phyloP scores from a whole-genome alignment of 2,888 invertebrate species.

The Aradus depressus region DNA sequence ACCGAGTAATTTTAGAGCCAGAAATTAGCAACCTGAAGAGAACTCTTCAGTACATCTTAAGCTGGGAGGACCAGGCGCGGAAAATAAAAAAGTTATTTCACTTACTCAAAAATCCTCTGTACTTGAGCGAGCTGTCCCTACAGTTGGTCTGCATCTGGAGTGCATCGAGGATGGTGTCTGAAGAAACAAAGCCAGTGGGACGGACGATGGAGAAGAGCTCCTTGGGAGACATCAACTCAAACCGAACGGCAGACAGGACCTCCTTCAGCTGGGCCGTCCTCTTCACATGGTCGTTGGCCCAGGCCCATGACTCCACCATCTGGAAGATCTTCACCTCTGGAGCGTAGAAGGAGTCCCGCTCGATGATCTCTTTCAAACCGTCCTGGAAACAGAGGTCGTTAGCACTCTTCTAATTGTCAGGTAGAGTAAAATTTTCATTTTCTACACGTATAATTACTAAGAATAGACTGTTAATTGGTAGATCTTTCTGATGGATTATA shows the following conservation, averaged over 20 bases:
- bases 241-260: conserved; percentile 38
- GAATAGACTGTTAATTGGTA: background rate
- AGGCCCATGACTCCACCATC: conserved; percentile 78
- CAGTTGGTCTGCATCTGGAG: conserved; percentile 76
- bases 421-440: background rate
- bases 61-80: too few relatives aligned
- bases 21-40: too few relatives aligned
- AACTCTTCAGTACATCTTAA: too few relatives aligned
- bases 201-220: conserved; percentile 83
- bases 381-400: conserved; percentile 39
- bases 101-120: conserved; percentile 69
- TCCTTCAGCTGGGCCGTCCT: conserved; percentile 16
- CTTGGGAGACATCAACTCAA: conserved; percentile 77
- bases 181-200: conserved; percentile 71
- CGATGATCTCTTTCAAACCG: conserved; percentile 73
- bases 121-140: conserved; percentile 64
- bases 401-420: background rate
- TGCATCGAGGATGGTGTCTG: conserved; percentile 88
- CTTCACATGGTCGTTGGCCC: conserved; percentile 51
- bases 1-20: too few relatives aligned
- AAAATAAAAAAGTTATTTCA: too few relatives aligned
- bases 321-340: conserved; percentile 91
- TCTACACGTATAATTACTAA: background rate
- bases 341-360: conserved; percentile 91
- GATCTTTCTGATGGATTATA: too few relatives aligned